phyloP scores from a whole-genome alignment of 2,888 invertebrate species.

The Megalurothrips usitatus region DNA sequence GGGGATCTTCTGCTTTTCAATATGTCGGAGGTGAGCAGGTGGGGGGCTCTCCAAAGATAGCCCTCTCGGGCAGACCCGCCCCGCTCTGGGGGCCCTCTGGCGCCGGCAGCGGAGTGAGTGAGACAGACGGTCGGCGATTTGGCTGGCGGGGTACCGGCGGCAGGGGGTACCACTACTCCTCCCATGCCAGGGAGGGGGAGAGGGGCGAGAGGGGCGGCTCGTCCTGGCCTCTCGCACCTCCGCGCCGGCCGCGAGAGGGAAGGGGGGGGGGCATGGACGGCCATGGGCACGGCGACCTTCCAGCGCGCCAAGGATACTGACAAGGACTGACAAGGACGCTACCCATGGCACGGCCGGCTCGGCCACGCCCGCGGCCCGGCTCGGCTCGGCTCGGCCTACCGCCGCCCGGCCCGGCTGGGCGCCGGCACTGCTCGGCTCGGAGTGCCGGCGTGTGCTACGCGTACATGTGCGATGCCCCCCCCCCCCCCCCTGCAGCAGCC shows the following conservation, averaged over 20 bases:
- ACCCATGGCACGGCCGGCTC: not conserved
- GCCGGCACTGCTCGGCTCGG: not conserved
- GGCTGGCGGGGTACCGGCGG: too few species aligned
- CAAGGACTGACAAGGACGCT: too few species aligned
- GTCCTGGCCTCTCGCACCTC: too few species aligned
- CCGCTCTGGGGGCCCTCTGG: not conserved
- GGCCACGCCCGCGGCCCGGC: not conserved
- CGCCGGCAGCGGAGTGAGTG: not conserved
- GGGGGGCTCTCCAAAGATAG: not conserved
- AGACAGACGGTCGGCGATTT: not conserved
- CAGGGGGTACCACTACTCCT: not conserved
- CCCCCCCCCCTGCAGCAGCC: not conserved
- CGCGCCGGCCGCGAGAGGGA: too few species aligned
- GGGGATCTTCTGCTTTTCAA: too few species aligned
- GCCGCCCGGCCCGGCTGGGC: not conserved
- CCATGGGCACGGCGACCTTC: too few species aligned
- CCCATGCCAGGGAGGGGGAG: not conserved
- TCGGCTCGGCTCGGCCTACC: not conserved
- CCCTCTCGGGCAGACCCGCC: not conserved
- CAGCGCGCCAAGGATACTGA: too few species aligned
- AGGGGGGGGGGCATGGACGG: too few species aligned
- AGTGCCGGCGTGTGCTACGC: not conserved
- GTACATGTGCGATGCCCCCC: too few species aligned
- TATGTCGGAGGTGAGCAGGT: not conserved
- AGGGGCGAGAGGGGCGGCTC: too few species aligned